Base-by-base conservation (phyloP, 2,113 vertebrate species). In the Peromyscus polionotus region DNA sequence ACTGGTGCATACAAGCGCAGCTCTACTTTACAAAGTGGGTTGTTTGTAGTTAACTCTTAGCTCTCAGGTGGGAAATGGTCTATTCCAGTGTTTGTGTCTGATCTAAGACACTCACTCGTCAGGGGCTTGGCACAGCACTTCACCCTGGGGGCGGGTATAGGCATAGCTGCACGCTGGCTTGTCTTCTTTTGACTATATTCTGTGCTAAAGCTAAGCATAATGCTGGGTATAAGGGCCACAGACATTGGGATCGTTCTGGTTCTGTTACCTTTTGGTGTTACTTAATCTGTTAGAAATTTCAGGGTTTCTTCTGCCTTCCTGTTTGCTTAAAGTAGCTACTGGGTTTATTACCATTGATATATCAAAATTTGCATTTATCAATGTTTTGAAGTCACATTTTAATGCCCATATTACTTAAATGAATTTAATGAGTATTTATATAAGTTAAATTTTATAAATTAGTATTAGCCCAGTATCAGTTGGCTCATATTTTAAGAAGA, bases 371-470 rank as follows among this genome's bases (percentile, higher is more conserved):
- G 0, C 54, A n/a, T 81, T 93, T 63, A 86, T 86, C 26, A 20
- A 48, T 88, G 67, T 96, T 51, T 65, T 39, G 59, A 72, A 96
- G 90, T n/a, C n/a, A 88, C 26, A 33, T 59, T 88, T 95, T 84
- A 6, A 59, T 90, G 79, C 75, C 20, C 51, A 93, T 94, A 77
- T 87, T 16, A 84, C 36, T 22, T 39, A 63, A 63, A 9, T 84
- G 39, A 89, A 36, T 22, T 93, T 59, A 72, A 75, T 75, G 33
- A 91, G 17, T 54, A 80, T 95, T 86, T 75, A 24, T 8, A 36
- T 83, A 65, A 87, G 3, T 83, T 63, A 22, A 83, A 75, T 42
- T 57, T 76, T 5, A 70, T n/a, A 76, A 54, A 48, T 12, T 39
- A 28, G 63, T 20, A 65, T 57, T n/a, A 88, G 24, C 4, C 7